These are phyloP conservation scores for Plagiodera versicolora DNA, from an alignment of 2,888 invertebrate species.

Conservation along the genomic window DNA sequence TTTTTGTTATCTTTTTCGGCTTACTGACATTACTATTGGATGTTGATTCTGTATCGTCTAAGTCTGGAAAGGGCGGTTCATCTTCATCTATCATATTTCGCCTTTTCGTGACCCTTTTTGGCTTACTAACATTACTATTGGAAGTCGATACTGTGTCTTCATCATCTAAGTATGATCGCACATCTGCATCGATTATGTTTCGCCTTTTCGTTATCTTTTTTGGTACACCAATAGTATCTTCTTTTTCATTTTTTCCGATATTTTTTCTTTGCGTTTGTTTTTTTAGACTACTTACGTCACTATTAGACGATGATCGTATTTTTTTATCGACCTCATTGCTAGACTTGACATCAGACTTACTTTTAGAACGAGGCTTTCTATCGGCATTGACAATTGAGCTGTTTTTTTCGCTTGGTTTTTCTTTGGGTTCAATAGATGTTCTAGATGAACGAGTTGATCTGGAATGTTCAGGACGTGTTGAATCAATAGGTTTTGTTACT, in stretches of 20 bases:
- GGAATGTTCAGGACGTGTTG: neutral
- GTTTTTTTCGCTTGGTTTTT: constrained; percentile 15
- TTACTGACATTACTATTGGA: no score
- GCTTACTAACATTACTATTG: no score
- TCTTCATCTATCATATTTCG: no score
- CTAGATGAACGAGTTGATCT: constrained; percentile 2
- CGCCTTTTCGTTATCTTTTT: no score
- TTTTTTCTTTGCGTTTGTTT: neutral
- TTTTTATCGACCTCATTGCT: neutral
- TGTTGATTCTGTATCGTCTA: no score
- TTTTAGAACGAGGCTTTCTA: constrained; percentile 2
- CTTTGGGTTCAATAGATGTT: neutral
- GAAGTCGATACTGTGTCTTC: no score
- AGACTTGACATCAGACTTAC: neutral
- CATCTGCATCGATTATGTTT: no score
- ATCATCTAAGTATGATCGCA: neutral
- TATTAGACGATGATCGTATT: neutral
- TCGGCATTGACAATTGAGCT: neutral
- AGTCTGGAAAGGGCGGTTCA: no score
- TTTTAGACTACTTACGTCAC: neutral
- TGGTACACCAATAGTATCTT: neutral
- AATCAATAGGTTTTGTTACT: neutral
- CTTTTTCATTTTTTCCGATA: no score
- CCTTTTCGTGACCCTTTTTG: no score
- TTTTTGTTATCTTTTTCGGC: no score